Base-by-base conservation (phyloP, 2,797 vertebrate species). In the Chelonia mydas region DNA sequence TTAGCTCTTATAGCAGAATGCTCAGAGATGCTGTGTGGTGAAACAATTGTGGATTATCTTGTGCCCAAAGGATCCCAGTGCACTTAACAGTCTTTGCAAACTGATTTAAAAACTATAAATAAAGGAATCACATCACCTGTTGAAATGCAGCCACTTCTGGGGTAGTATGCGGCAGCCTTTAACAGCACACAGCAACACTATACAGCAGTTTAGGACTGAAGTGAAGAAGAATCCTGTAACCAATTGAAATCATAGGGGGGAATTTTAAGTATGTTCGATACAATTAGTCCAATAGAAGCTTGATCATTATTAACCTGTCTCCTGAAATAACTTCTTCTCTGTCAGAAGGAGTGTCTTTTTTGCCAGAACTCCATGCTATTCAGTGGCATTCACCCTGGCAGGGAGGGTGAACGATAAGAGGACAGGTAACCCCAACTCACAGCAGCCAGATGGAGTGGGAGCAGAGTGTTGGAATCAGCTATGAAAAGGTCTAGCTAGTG, bases 201-300 rank as follows among this genome's bases (percentile, higher is more conserved):
- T 45, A 27, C n/a, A 45, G 23, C 68, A 72, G 21, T 45, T 74
- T 41, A 45, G 19, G 37, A 45, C 21, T 25, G 23, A 68, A 57
- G 82, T 80, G 31, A 45, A 78, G 84, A 50, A 57, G 77, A 19
- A 49, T 31, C 50, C n/a, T 81, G 37, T 80, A 13, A 1, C 49
- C 17, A 85, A 1, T 7, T 65, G 61, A 65, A 65, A 65, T 65
- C 16, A 17, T 33, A 31, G 6, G 57, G 45, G 37, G 55, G 47
- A 1, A 27, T n/a, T 61, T 86, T 31, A 3, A 25, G 21, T 8
- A 0, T 2, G 19, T 4, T 3, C 27, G 28, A 19, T 17, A 8
- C 0, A 0, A 21, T 1, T 25, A 37, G 90, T 54, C 68, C 27
- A 1, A 33, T 23, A 8, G 33, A 19, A 41, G 1, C 5, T 33